Evolutionary conservation across 2,797 vertebrate genomes (phyloP).

Genomic region (Tragelaphus oryx): DNA sequence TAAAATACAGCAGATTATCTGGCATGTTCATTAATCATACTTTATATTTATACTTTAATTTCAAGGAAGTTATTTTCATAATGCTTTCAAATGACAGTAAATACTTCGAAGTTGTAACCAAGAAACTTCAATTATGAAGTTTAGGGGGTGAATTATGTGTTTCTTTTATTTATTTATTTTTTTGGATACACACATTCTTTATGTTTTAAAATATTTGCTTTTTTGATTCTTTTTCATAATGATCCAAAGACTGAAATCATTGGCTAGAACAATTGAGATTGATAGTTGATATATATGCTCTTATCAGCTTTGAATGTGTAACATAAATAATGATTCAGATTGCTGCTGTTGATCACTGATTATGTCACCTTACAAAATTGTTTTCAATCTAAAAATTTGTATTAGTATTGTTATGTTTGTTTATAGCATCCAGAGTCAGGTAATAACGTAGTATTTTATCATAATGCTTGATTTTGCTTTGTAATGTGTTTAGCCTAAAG

Average conservation of each 20-base stretch:
- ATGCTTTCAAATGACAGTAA: neutral
- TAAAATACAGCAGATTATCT: neutral
- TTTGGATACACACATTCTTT: neutral
- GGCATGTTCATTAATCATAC: neutral
- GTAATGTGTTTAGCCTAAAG: conserved; percentile 86
- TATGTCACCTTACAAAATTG: neutral
- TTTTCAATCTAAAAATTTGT: neutral
- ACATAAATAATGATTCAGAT: neutral
- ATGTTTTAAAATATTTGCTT: neutral
- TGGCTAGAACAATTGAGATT: neutral
- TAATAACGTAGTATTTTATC: neutral
- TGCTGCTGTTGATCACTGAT: neutral
- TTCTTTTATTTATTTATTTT: neutral
- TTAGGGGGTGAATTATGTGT: neutral
- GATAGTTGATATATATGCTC: neutral
- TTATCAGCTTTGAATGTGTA: neutral
- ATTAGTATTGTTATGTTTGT: neutral
- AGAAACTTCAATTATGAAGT: neutral
- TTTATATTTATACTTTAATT: neutral
- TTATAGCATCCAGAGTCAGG: neutral
- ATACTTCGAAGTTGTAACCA: neutral
- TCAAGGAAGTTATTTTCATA: neutral
- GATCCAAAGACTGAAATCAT: neutral
- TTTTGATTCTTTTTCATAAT: neutral
- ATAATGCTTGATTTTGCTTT: conserved; percentile 49